Percentiles rank a stretch among this genome's conserved stretches.
These are phyloP conservation scores for Danio rerio DNA, from an alignment of 2,113 vertebrate species.

Conservation along the genomic window GRCz12tu NC_133179.1:20167501-20168000, in stretches of 20 bases:
- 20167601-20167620: constrained; percentile 14
- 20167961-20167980: constrained; percentile 16
- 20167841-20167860: background rate
- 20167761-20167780: background rate
- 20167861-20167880: background rate
- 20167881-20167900: constrained; percentile 20
- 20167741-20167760: constrained; percentile 1
- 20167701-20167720: background rate
- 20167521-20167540: background rate
- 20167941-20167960: background rate
- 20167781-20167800: constrained; percentile 31
- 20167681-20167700: background rate
- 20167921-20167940: constrained; percentile 11
- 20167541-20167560: background rate
- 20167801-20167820: background rate
- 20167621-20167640: background rate
- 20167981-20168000: constrained; percentile 14
- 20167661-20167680: background rate
- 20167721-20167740: background rate
- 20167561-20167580: background rate
- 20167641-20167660: background rate
- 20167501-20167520: background rate
- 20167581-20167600: background rate
- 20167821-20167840: background rate
- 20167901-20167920: background rate